Conservation (phyloP, 2,888 invertebrate species). For the Pteria penguin region DNA sequence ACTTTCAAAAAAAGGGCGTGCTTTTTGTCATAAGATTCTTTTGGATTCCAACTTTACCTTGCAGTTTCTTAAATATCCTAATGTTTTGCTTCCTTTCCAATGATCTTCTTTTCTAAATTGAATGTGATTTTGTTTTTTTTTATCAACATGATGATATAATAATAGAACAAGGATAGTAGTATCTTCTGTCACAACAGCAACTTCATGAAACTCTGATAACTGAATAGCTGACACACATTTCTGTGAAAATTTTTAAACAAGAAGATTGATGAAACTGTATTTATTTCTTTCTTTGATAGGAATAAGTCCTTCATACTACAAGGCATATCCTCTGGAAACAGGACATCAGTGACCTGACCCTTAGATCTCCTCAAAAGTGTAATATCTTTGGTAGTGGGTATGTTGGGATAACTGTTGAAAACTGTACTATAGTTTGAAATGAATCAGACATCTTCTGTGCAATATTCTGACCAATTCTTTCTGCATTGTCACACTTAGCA, state of each 20-base stretch:
- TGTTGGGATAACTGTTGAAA: constrained; percentile 57
- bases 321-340: constrained; percentile 39
- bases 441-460: constrained; percentile 40
- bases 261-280: constrained; percentile 53
- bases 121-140: constrained; percentile 27
- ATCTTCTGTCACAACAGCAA: constrained; percentile 62
- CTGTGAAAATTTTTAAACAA: constrained; percentile 39
- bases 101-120: constrained; percentile 26
- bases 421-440: constrained; percentile 24
- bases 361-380: constrained; percentile 48
- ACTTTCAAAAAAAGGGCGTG: too few species aligned
- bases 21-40: constrained; percentile 46
- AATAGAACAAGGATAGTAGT: constrained; percentile 63
- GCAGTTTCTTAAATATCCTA: constrained; percentile 48
- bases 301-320: constrained; percentile 52
- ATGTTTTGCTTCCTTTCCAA: constrained; percentile 28
- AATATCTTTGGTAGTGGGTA: constrained; percentile 52
- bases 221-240: constrained; percentile 28
- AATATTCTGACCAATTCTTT: constrained; percentile 33
- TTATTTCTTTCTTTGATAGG: constrained; percentile 56
- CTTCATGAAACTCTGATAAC: constrained; percentile 18
- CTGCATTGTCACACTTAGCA: constrained; percentile 48
- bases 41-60: constrained; percentile 8
- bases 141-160: constrained; percentile 45
- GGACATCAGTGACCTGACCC: constrained; percentile 23